Base-by-base conservation (phyloP, 1,140 invertebrate species). In the Oncopeltus fasciatus region DNA sequence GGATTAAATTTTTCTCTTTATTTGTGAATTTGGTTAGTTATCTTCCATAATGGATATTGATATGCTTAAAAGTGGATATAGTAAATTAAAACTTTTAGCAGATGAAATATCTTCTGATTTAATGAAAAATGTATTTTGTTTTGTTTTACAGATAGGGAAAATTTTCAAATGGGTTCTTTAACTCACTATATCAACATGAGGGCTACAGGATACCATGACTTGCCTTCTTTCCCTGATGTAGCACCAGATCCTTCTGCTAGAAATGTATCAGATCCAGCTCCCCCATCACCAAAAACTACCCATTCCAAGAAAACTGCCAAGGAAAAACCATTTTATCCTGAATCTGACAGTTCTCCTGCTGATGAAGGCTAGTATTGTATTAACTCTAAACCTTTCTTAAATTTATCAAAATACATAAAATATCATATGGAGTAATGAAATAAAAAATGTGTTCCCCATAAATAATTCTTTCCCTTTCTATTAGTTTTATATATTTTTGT, bases 131-230 rank as follows among this genome's bases (percentile, higher is more conserved):
- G 8, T 56, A 27, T 27, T 8, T 27, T 27, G 24, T 56, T 62
- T 57, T 57, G 56, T 59, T 24, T 65, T 71, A 24, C 73, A 83
- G 90, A 91, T 66, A 78, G 86, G 16, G 86, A 92, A 67, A 83
- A 88, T 64, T 96, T 87, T 72, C 95, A 98, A 70, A 75, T 99
- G 63, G 95, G 95, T 0, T 94, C 94, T 8, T 75, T 99, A 26
- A 98, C 95, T 0, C 95, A 98, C 76, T 92, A 95, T 70, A 79
- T 98, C 27, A 94, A 96, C 67, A 81, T 83, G 67, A 77, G 83
- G 57, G 89, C 92, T 1, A 77, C 74, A 43, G 93, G 92, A 5
- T 98, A 99, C 74, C 83, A 88, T 60, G 83, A 93, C 61, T 76
- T 99, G 56, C 93, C 95, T 2, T 72, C 80, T 4, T 96, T 95